Percentiles rank a stretch among this genome's conserved stretches.
Conservation (phyloP, 2,888 invertebrate species). For the Metallyticus violacea region DNA sequence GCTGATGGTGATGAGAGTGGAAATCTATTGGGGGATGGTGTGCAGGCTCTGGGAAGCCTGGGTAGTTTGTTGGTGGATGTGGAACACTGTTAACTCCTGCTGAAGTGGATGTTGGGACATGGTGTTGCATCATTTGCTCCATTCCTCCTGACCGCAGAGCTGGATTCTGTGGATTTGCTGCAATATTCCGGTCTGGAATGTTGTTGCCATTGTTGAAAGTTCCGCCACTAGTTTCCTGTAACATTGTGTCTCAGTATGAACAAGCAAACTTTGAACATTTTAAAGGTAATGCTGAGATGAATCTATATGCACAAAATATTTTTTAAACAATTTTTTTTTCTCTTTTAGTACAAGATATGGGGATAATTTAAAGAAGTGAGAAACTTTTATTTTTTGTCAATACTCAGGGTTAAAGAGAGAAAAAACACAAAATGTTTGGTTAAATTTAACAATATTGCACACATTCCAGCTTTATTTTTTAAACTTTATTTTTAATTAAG, state of each 20-base stretch:
- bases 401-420: too few species aligned
- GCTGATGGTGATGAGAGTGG: slow-evolving; percentile 21
- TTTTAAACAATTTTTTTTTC: too few species aligned
- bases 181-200: neutral
- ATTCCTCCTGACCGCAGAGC: slow-evolving; percentile 1
- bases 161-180: slow-evolving; percentile 8
- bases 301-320: too few species aligned
- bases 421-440: too few species aligned
- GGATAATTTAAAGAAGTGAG: too few species aligned
- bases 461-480: too few species aligned
- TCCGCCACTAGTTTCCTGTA: neutral
- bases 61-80: slow-evolving; percentile 6
- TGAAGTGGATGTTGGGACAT: neutral
- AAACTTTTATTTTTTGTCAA: too few species aligned
- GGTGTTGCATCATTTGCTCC: slow-evolving; percentile 23
- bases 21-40: slow-evolving; percentile 18
- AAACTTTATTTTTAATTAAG: too few species aligned
- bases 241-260: neutral
- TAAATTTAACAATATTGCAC: too few species aligned
- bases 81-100: neutral
- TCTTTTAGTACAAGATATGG: too few species aligned
- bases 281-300: too few species aligned
- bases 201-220: neutral
- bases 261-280: too few species aligned
- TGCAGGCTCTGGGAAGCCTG: slow-evolving; percentile 11